Evolutionary conservation across 2,113 vertebrate genomes (phyloP), one percentile per base, ranked within the genome.

Genomic region (Vidua macroura): DNA sequence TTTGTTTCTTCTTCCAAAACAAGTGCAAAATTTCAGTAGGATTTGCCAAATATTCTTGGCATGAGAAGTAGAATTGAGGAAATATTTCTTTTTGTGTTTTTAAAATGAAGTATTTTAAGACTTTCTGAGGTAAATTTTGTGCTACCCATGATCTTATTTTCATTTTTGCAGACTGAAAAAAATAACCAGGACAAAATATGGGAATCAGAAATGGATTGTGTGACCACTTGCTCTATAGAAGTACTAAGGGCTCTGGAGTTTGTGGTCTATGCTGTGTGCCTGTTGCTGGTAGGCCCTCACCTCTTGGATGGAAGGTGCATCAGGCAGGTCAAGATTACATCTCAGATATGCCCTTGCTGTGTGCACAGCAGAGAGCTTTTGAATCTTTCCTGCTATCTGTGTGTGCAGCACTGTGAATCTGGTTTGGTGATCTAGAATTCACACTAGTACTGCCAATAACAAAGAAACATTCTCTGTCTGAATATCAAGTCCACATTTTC

Each of bases 401-500:
- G 46, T 22, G 3, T 35, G 66, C 56, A 59, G 20, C 35, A 41
- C 69, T 24, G 22, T 39, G 35, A 60, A 43, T 48, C 51, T 62
- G 23, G 39, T 63, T 66, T 83, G 48, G 46, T 46, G 48, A 43
- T 63, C 35, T n/a, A 43, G 33, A 69, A 70, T 51, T 91, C 48
- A 33, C 24, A 14, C 41, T 17, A 48, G 31, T 33, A 46, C n/a
- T 2, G 6, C 52, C 51, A 44, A 15, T 41, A 69, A 63, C n/a
- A 84, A 81, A 67, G 66, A 73, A 66, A 35, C 13, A 22, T 33
- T 72, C 49, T 33, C 41, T 39, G 76, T 86, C 81, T 96, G 81
- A 88, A 67, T 94, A 97, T 77, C 82, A 93, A 96, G 60, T 73
- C 46, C 79, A 48, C 59, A 75, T 75, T 96, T 96, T 89, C 73